Conservation (phyloP, 2,113 vertebrate species). For the Gorilla gorilla region DNA sequence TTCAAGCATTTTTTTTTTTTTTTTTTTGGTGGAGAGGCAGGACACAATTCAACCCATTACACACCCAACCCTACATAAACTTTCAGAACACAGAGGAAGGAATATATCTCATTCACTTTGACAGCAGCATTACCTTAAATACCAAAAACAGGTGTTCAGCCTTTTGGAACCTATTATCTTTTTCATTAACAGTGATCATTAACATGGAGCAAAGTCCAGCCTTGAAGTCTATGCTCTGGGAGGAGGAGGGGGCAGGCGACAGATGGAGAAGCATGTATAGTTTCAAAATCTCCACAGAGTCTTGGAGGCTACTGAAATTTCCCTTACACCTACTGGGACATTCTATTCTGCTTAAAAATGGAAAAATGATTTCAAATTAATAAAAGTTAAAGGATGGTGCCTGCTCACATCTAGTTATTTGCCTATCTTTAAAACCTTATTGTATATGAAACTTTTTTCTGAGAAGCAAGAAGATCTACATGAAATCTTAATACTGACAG, state of each 20-base stretch:
- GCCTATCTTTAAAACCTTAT: background rate
- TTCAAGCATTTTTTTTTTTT: background rate
- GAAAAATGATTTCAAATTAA: constrained; percentile 39
- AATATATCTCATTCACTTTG: background rate
- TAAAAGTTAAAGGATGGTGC: background rate
- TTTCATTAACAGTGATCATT: background rate
- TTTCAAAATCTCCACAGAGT: constrained; percentile 1
- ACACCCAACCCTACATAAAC: background rate
- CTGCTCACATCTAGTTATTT: background rate
- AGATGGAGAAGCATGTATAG: background rate
- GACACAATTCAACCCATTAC: background rate
- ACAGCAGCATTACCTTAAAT: background rate
- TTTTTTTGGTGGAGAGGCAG: too few relatives aligned
- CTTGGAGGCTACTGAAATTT: background rate
- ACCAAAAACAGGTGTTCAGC: background rate
- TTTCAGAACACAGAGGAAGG: background rate
- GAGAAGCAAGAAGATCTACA: background rate
- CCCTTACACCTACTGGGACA: background rate
- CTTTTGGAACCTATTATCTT: background rate
- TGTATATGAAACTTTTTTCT: background rate
- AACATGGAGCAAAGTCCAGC: background rate
- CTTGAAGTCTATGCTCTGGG: background rate
- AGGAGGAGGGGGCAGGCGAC: background rate
- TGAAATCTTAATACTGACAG: background rate
- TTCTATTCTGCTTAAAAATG: constrained; percentile 15